A percentile compares a stretch with the other conserved stretches of the same genome.
Evolutionary conservation across 2,888 invertebrate species (phyloP).

Genomic region (Melanargia galathea): DNA sequence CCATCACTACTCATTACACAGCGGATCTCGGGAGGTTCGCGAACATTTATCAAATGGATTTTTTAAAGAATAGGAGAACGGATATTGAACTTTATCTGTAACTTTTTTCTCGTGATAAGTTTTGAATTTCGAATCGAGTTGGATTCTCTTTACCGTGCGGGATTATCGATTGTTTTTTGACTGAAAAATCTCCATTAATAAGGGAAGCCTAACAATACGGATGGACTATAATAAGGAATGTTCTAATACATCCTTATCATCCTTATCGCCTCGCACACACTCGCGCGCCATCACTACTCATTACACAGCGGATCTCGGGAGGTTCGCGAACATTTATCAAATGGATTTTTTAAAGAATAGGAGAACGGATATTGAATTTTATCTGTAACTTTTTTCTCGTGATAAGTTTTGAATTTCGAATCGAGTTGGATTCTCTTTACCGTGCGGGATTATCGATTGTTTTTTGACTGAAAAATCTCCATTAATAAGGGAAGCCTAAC

Average conservation of each 20-base stretch:
- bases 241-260: slow-evolving; percentile 82
- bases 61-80: slow-evolving; percentile 37
- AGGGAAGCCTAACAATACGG: too few species aligned
- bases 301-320: slow-evolving; percentile 42
- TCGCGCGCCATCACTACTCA: slow-evolving; percentile 47
- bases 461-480: too few species aligned
- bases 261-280: slow-evolving; percentile 68
- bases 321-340: slow-evolving; percentile 43
- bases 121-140: slow-evolving; percentile 11
- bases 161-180: too few species aligned
- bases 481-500: too few species aligned
- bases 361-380: slow-evolving; percentile 30
- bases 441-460: not conserved
- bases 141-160: slow-evolving; percentile 1
- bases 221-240: too few species aligned
- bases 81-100: slow-evolving; percentile 31
- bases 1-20: slow-evolving; percentile 45
- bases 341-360: slow-evolving; percentile 40
- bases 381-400: slow-evolving; percentile 20
- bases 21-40: slow-evolving; percentile 42
- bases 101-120: slow-evolving; percentile 10
- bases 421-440: slow-evolving; percentile 12
- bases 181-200: too few species aligned
- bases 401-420: slow-evolving; percentile 10
- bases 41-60: slow-evolving; percentile 43